A percentile compares a stretch with the other conserved stretches of the same genome.
phyloP scores from a whole-genome alignment of 2,888 invertebrate species.

The Epiblema foenella region DNA sequence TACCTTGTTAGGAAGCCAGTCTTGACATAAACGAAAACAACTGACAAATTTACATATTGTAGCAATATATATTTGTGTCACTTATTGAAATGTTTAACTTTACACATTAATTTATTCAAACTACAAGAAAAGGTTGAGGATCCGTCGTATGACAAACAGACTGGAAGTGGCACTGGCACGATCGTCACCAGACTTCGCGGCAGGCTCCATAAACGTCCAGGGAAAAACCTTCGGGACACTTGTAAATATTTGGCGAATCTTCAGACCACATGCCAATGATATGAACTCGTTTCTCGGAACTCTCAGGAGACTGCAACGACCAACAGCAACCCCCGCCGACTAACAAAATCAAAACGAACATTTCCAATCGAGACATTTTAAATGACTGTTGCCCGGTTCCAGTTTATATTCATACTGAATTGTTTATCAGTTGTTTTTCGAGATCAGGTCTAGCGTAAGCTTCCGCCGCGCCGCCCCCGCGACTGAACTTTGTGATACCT shows the following conservation, averaged over 20 bases:
- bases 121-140: neutral
- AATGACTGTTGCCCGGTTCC: neutral
- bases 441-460: slow-evolving; percentile 23
- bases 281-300: slow-evolving; percentile 48
- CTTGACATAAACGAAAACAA: neutral
- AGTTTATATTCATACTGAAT: slow-evolving; percentile 26
- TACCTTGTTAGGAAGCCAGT: too few species aligned
- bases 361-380: slow-evolving; percentile 19
- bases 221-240: slow-evolving; percentile 62
- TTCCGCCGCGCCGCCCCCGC: slow-evolving; percentile 34
- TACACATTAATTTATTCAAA: neutral
- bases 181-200: slow-evolving; percentile 72
- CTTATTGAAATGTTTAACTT: neutral
- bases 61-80: neutral
- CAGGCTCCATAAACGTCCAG: slow-evolving; percentile 63
- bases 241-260: slow-evolving; percentile 61
- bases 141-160: neutral
- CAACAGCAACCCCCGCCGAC: slow-evolving; percentile 7
- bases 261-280: slow-evolving; percentile 54
- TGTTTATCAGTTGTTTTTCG: slow-evolving; percentile 25
- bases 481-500: slow-evolving; percentile 17
- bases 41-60: neutral
- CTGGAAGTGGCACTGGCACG: neutral
- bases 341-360: slow-evolving; percentile 5
- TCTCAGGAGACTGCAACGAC: neutral